Base-by-base conservation (phyloP, 1,140 invertebrate species). In the Tenebrio molitor region DNA sequence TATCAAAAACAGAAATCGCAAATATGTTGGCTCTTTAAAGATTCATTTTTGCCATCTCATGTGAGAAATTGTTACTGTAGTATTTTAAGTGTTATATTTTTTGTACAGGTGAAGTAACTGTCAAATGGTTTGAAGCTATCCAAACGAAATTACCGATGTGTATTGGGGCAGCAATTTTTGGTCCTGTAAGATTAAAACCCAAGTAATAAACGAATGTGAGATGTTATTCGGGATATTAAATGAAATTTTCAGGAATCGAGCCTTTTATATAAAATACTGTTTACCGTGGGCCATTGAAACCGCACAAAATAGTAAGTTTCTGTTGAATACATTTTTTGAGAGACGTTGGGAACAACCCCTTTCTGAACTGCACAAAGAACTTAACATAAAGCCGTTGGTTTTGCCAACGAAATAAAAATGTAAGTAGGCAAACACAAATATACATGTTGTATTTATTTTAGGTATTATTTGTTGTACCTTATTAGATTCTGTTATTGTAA, bases 41-140 rank as follows among this genome's bases (percentile, higher is more conserved):
- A n/a, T n/a, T n/a, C n/a, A n/a, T n/a, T n/a, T n/a, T n/a, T n/a
- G n/a, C n/a, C n/a, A n/a, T n/a, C n/a, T n/a, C n/a, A n/a, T n/a
- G n/a, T n/a, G n/a, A n/a, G n/a, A n/a, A n/a, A n/a, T n/a, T n/a
- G n/a, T n/a, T n/a, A n/a, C n/a, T n/a, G n/a, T n/a, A n/a, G n/a
- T n/a, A n/a, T n/a, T n/a, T n/a, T n/a, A n/a, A n/a, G n/a, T n/a
- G n/a, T n/a, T n/a, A n/a, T n/a, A n/a, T n/a, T n/a, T n/a, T n/a
- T n/a, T n/a, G n/a, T 50, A 21, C 66, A 87, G 89, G 90, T 46
- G 92, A 97, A 88, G 95, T 98, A 12, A 90, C 93, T 4, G 93
- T 99, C 2, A 99, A 99, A 85, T 99, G 97, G 96, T 88, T 99
- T 65, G 98, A 99, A 89, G 97, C 91, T 4, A 89, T 99, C 44